Evolutionary conservation across 2,113 vertebrate species (phyloP), one percentile per base, ranked within the genome.

Genomic region (Scartelaos histophorus): DNA sequence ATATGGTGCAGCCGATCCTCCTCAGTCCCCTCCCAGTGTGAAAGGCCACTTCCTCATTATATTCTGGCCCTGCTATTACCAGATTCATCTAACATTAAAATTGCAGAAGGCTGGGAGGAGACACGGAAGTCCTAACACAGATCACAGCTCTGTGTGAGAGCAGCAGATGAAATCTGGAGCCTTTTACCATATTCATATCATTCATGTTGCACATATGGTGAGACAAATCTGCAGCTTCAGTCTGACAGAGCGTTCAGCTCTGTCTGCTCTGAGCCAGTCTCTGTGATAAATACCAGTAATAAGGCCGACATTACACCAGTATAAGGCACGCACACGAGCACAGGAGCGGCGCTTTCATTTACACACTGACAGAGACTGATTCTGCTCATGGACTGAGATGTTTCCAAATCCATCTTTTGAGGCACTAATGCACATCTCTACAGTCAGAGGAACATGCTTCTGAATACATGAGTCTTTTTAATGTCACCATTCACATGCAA

Each of bases 81-180:
- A 83, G 84, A 85, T 87, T 92, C 88, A 91, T 92, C 78, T 91
- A 93, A 91, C 87, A 93, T 92, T 90, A 82, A 94, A 89, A 76
- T 75, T 71, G 64, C 77, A 75, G 79, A 80, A 80, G 76, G 70
- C 86, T 84, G 79, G 57, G 51, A 82, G 83, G 80, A 61, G 79
- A 83, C 78, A 71, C 56, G 35, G 58, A 83, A 82, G 80, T 80
- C 81, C 82, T 72, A 69, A 67, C 70, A 85, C 70, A 56, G 61
- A 81, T 83, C 78, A 78, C 71, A 24, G 73, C 58, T 58, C 78
- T 66, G 74, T 68, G 45, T 72, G 72, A 21, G 22, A 4, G 69
- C 74, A 64, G 68, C 51, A 70, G 69, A 76, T 74, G 73, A 56
- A 82, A 88, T 83, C 67, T 79, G 58, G 56, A 71, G 68, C 57